Conservation (phyloP, 1,140 invertebrate genomes). For the Zaprionus capensis region DNA sequence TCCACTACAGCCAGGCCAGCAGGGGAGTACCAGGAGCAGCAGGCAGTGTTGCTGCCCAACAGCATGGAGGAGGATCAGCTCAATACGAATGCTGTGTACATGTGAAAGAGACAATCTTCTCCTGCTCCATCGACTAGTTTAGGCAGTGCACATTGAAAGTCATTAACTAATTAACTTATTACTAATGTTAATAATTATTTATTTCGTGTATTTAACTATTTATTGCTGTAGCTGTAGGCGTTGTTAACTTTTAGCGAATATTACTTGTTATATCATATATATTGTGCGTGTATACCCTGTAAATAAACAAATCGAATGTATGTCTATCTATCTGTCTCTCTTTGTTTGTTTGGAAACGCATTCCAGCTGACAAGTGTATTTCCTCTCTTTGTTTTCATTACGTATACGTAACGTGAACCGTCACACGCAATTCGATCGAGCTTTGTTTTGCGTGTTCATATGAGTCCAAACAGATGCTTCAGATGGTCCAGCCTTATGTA, state of each 20-base stretch:
- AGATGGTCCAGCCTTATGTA: conserved; percentile 52
- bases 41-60: conserved; percentile 64
- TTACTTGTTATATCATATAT: conserved; percentile 15
- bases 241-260: conserved; percentile 65
- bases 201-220: conserved; percentile 57
- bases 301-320: conserved; percentile 61
- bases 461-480: conserved; percentile 58
- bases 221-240: conserved; percentile 59
- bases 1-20: conserved; percentile 44
- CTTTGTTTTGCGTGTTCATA: conserved; percentile 5
- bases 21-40: conserved; percentile 71
- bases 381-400: conserved; percentile 20
- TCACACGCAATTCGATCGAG: conserved; percentile 7
- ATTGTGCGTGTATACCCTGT: conserved; percentile 61
- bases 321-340: neutral
- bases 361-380: conserved; percentile 48
- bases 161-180: conserved; percentile 67
- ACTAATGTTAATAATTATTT: conserved; percentile 61
- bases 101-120: conserved; percentile 50
- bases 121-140: conserved; percentile 55
- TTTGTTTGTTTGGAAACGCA: neutral
- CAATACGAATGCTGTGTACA: conserved; percentile 53
- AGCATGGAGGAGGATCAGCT: conserved; percentile 25
- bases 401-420: conserved; percentile 43
- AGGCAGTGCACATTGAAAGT: conserved; percentile 72